Evolutionary conservation across 1,140 invertebrate species (phyloP), one percentile per base, ranked within the genome.

Genomic region (Drosophila sechellia): DNA sequence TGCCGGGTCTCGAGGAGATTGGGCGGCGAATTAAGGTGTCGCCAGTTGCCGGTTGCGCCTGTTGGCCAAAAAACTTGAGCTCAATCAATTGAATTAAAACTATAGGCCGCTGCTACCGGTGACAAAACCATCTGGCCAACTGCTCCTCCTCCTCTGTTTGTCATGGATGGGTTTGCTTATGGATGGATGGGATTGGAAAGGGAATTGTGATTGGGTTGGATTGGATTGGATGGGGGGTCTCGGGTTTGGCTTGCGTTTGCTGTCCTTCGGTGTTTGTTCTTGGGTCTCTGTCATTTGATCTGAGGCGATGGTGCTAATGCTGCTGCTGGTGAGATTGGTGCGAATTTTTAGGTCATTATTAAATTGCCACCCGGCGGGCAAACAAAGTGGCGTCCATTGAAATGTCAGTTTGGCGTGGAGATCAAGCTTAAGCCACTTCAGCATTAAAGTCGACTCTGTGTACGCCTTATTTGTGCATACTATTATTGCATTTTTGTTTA

Each of bases 21-120:
- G 59, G 60, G 68, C 75, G 53, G 58, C 80, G 75, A 84, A 79
- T 84, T 84, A 84, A 76, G 75, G 71, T 60, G 50, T 63, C 52
- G 80, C 70, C 63, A 40, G 54, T 37, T 64, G 31, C 31, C 31
- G 31, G 3, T 27, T 27, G 27, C 27, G 31, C 31, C 31, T 31
- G 31, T 31, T 31, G 31, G 17, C 53, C 53, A 31, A 45, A 74
- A 56, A 68, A 25, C 46, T 72, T 45, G 46, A 50, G 50, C 37
- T 13, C 70, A 72, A 69, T 72, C 70, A 73, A 73, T 72, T 73
- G 68, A 73, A 73, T 73, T 73, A 69, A 60, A 73, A 73, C 70
- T 56, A 57, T 72, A 60, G 66, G 46, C 54, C 45, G 69, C 48
- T 48, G 69, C 46, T 71, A 13, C 42, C 39, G 37, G 17, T 61